Base-by-base conservation (phyloP, 2,888 invertebrate genomes). In the Cheilosia soror region DNA sequence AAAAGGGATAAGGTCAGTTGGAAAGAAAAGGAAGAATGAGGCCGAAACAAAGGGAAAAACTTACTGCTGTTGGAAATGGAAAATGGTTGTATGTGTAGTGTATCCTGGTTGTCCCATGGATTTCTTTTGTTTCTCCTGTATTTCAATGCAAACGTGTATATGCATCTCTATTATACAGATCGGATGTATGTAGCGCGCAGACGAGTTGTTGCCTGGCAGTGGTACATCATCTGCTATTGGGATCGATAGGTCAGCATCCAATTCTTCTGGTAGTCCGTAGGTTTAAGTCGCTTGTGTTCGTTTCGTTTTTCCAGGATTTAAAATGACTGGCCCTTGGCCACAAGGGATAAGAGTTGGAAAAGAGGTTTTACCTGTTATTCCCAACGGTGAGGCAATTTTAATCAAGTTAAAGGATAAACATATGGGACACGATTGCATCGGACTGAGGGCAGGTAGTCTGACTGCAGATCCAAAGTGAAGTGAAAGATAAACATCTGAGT, bases 361-460 rank as follows among this genome's bases (percentile, higher is more conserved):
- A 9, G 15, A 37, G 49, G 57, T 63, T 49, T 55, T 58, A 57
- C 57, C 47, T 7, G 40, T 33, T 53, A 49, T 55, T 49, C 20
- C n/a, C 42, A 37, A 37, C 63, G 69, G 69, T 80, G 84, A 75
- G 65, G 66, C 75, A 75, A 62, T 75, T 84, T 84, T 80, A 84
- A 84, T 84, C 80, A 84, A 84, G 80, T 84, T 75, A 80, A 80
- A 80, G 79, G 75, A 84, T 71, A 84, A 71, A 84, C 79, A 73
- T 73, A 40, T 53, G 75, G 68, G 33, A 57, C 72, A 20, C 51
- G 13, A 66, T 65, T 37, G 71, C 40, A 62, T 33, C 13, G 51
- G 15, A 60, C 11, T 25, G 2, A 7, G n/a, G 33, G 51, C 51
- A 20, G 31, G 15, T 51, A 60, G 29, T 25, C 37, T 47, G 81